Evolutionary conservation across 2,888 invertebrate genomes (phyloP).

Genomic region (Leucoma salicis): DNA sequence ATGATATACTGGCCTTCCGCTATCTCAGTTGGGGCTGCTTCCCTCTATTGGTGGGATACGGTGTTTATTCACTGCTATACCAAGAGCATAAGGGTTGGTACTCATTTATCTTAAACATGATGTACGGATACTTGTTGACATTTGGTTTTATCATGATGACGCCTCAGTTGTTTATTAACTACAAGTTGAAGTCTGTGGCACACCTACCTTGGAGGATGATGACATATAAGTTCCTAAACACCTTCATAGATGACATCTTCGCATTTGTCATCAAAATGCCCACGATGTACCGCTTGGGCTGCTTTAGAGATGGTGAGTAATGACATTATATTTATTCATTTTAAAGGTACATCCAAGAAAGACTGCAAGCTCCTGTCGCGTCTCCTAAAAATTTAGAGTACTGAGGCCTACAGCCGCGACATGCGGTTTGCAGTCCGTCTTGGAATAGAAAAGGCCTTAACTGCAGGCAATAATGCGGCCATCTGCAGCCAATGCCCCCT

Average conservation of each 20-base stretch:
- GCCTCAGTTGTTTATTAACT: constrained; percentile 99
- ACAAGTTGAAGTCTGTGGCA: constrained; percentile 99
- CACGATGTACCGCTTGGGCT: constrained; percentile 98
- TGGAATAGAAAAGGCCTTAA: too few species aligned
- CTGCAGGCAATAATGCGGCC: too few species aligned
- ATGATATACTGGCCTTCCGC: constrained; percentile 97
- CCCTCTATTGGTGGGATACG: constrained; percentile 96
- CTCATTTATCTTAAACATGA: constrained; percentile 97
- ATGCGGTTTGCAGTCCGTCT: too few species aligned
- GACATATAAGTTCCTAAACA: constrained; percentile 99
- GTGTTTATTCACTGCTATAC: constrained; percentile 96
- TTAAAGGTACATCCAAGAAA: too few species aligned
- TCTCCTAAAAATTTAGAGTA: too few species aligned
- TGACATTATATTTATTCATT: neutral
- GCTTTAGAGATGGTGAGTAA: constrained; percentile 95
- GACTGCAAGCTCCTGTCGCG: too few species aligned
- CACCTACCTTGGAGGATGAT: constrained; percentile 99
- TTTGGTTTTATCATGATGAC: constrained; percentile 99
- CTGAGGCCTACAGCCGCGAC: too few species aligned
- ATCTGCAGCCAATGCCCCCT: too few species aligned
- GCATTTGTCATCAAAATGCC: constrained; percentile 99
- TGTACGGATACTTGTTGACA: constrained; percentile 98
- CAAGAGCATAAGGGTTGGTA: constrained; percentile 99
- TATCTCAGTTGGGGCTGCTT: constrained; percentile 98
- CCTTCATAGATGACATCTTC: constrained; percentile 99